These are phyloP conservation scores for Drosophila orosa DNA, from an alignment of 1,140 invertebrate genomes.

Conservation along the genomic window DNA sequence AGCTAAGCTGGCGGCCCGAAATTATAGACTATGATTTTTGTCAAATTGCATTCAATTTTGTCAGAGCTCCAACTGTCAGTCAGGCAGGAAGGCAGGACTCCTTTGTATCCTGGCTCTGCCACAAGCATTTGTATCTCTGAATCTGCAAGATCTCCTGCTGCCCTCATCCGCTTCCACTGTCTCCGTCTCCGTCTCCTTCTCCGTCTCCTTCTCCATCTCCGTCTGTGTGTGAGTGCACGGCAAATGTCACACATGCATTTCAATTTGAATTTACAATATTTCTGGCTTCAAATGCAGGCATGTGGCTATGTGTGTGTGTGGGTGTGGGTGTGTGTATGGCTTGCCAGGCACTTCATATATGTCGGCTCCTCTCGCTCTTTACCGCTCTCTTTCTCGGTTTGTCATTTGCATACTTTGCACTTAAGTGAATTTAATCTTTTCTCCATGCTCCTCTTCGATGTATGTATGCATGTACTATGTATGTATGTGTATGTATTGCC, in stretches of 20 bases:
- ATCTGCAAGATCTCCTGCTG: conserved; percentile 27
- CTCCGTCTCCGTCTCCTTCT: conserved; percentile 5
- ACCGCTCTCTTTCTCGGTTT: conserved; percentile 24
- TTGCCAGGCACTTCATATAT: conserved; percentile 49
- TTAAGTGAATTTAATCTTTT: conserved; percentile 71
- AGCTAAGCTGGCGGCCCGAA: conserved; percentile 39
- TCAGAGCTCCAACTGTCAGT: conserved; percentile 10
- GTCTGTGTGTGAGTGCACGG: conserved; percentile 22
- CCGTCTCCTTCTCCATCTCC: background rate
- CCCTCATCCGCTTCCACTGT: background rate
- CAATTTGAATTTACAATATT: conserved; percentile 73
- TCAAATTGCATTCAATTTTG: conserved; percentile 65
- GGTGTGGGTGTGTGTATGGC: conserved; percentile 1
- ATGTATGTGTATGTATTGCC: conserved; percentile 29
- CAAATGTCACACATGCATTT: conserved; percentile 62
- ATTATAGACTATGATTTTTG: conserved; percentile 66
- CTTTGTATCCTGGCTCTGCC: conserved; percentile 37
- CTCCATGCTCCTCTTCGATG: conserved; percentile 41
- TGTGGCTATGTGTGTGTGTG: conserved; percentile 9
- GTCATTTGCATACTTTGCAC: conserved; percentile 75
- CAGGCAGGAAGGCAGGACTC: conserved; percentile 10
- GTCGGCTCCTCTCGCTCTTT: background rate
- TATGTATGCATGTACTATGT: too few relatives aligned
- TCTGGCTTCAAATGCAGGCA: conserved; percentile 54
- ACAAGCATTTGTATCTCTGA: conserved; percentile 42